Evolutionary conservation across 2,113 vertebrate genomes (phyloP).

Genomic region (Rissa tridactyla): DNA sequence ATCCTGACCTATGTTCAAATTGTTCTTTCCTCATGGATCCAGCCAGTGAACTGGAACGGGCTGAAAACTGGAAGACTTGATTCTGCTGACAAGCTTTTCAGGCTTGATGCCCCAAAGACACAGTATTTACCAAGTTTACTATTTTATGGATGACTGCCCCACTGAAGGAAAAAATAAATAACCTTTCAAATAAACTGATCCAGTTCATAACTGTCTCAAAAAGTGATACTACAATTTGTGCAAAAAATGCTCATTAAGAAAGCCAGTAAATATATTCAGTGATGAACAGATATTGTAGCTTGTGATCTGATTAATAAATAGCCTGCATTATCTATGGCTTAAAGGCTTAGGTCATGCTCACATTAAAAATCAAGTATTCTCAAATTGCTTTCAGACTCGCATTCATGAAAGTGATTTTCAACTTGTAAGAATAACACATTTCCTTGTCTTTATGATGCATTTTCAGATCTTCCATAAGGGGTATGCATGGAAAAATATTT

Average conservation of each 20-base stretch:
- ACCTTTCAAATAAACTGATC: neutral
- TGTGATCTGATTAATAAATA: neutral
- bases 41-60: constrained; percentile 54
- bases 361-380: neutral
- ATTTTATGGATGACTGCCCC: constrained; percentile 14
- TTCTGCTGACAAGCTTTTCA: constrained; percentile 64
- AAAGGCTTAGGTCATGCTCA: neutral
- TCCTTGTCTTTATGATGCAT: neutral
- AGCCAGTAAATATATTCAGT: neutral
- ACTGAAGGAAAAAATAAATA: neutral
- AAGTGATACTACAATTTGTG: neutral
- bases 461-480: neutral
- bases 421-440: neutral
- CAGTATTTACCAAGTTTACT: constrained; percentile 47
- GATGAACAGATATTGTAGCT: neutral
- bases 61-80: constrained; percentile 28
- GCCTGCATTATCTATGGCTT: neutral
- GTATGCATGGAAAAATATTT: neutral
- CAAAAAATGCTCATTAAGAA: neutral
- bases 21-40: constrained; percentile 10
- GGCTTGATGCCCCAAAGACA: constrained; percentile 1
- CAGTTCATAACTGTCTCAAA: constrained; percentile 16
- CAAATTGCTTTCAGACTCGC: neutral
- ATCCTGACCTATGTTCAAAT: constrained; percentile 26
- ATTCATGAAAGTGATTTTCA: neutral